Evolutionary conservation across 2,113 vertebrate genomes (phyloP), one percentile per base, ranked within the genome.

Genomic region (Pollimyrus isidori): DNA sequence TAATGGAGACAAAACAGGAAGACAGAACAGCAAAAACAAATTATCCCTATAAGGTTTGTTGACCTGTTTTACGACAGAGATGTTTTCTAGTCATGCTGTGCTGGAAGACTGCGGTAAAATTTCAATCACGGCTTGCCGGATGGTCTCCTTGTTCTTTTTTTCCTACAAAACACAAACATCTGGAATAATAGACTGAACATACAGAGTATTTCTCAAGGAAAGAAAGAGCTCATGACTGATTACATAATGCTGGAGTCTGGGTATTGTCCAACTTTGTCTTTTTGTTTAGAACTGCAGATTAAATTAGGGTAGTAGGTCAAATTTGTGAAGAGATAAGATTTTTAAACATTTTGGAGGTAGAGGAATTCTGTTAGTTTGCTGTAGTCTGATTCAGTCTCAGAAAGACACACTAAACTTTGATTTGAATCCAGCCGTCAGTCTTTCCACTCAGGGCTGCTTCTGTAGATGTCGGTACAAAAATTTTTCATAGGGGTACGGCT

Each of bases 281-380:
- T 88, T 50, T 90, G 39, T 35, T 88, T 90, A 83, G 87, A 30
- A n/a, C 53, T 42, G 26, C 6, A 30, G 42, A 45, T 11, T n/a
- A 88, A 83, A 65, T 76, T 48, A 35, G 87, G 76, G 48, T 69
- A 90, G 89, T 53, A 86, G 84, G 89, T 39, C 30, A 88, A 46
- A 83, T 39, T 3, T 53, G 7, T 49, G n/a, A 15, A 80, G 5
- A 69, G 62, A 30, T 26, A 69, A 69, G 10, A 26, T 3, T 26
- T 62, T n/a, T 69, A 42, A 80, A 7, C 30, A 80, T 80, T 42
- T 39, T 80, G 13, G 15, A 39, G 17, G 73, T 17, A 3, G 35
- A 19, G 11, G 17, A 76, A 5, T 76, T 39, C 73, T 80, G 4
- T 42, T 42, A 42, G 0, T 11, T 35, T 35, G 65, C 65, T 73